Evolutionary conservation across 2,113 vertebrate genomes (phyloP), one percentile per base, ranked within the genome.

Genomic region (Neolamprologus variostigma): DNA sequence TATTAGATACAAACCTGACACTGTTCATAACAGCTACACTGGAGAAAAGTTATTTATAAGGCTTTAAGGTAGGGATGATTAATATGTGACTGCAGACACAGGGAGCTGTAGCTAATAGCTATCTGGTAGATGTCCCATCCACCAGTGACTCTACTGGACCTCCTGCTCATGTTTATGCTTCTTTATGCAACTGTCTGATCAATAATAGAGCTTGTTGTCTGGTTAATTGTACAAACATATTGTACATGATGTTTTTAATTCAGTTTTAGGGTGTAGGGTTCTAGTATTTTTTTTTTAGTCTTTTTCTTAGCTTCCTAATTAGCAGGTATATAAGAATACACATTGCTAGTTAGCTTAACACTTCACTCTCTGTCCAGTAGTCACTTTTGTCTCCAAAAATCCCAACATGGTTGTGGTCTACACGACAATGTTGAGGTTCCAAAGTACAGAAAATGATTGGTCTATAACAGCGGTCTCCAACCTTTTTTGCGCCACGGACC

Each of bases 381-480:
- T 71, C 35, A 71, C 63, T 71, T 42, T 40, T 71, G 63, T 40
- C 63, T 71, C 63, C 63, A 71, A 71, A 68, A 0, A 37, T 14
- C 3, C 12, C 0, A 71, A 71, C 66, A 42, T 42, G 66, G 7
- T 0, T 71, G 2, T 23, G n/a, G 63, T 14, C 63, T 40, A 19
- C 59, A 63, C 28, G 0, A 6, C 59, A 19, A 10, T 33, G 16
- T 9, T 63, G 28, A 33, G 59, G 59, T 33, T 33, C 28, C 28
- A 63, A 33, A 33, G 16, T 63, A 19, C 59, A 63, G 28, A 61
- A 61, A 1, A 31, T 31, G 28, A 5, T 31, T 16, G 57, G 28
- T 63, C 0, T 35, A 1, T 26, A 45, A 4, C 42, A 7, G 13
- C 6, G 13, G 42, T 45, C 42, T 0, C 13, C 13, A 4, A 45